Evolutionary conservation across 2,888 invertebrate genomes (phyloP).

Genomic region (Drepana falcataria): DNA sequence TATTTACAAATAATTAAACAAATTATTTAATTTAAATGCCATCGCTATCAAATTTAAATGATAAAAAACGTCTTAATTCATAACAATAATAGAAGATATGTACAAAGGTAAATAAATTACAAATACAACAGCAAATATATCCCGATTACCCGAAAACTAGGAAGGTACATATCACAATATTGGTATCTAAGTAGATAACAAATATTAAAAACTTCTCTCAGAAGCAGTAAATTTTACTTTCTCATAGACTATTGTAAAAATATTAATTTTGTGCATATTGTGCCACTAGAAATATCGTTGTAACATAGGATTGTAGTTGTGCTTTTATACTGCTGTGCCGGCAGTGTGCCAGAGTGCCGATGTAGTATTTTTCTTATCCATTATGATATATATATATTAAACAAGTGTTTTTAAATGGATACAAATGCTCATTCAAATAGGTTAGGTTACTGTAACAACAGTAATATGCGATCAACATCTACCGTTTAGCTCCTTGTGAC

Average conservation of each 20-base stretch:
- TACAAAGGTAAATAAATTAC: neutral
- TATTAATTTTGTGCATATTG: constrained; percentile 20
- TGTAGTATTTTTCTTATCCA: no score
- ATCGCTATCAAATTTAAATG: neutral
- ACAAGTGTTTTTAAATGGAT: no score
- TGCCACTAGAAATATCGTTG: constrained; percentile 7
- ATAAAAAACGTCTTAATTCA: neutral
- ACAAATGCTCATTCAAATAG: no score
- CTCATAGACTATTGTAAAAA: neutral
- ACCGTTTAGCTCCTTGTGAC: no score
- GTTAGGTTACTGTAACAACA: no score
- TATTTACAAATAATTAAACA: no score
- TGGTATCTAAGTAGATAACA: constrained; percentile 2
- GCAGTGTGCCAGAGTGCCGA: constrained; percentile 11
- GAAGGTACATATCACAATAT: neutral
- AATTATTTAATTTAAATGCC: neutral
- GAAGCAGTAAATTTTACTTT: constrained; percentile 14
- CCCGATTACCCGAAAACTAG: neutral
- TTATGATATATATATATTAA: no score
- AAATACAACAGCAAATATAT: neutral
- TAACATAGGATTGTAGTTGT: constrained; percentile 18
- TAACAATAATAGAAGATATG: neutral
- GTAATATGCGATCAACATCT: no score
- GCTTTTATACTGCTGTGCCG: constrained; percentile 33
- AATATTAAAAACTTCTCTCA: constrained; percentile 12